Conservation (phyloP, 2,888 invertebrate genomes). For the Perizoma flavofasciatum region DNA sequence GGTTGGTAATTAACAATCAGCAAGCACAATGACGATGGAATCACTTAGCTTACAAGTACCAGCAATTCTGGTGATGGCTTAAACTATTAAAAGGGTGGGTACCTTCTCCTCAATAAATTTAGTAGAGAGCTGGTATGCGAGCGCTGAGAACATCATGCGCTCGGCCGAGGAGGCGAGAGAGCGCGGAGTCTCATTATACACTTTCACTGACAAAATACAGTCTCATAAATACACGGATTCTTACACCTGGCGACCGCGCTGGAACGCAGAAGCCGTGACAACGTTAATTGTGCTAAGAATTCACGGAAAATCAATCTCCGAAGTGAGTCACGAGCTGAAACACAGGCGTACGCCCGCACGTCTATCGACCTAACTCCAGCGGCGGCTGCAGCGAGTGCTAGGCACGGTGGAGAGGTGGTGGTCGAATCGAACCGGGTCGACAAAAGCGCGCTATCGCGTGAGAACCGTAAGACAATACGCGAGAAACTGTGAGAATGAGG, state of each 20-base stretch:
- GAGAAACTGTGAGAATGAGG: conserved; percentile 82
- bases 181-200: conserved; percentile 55
- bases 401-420: conserved; percentile 35
- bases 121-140: conserved; percentile 74
- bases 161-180: conserved; percentile 50
- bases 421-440: conserved; percentile 50
- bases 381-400: conserved; percentile 15
- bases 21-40: conserved; percentile 27
- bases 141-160: conserved; percentile 69
- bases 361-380: conserved; percentile 53
- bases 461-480: conserved; percentile 75
- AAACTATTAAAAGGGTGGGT: conserved; percentile 20
- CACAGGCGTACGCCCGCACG: conserved; percentile 38
- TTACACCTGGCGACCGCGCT: conserved; percentile 28
- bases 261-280: conserved; percentile 35
- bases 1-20: conserved; percentile 22
- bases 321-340: conserved; percentile 55
- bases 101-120: conserved; percentile 76
- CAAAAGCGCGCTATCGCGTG: conserved; percentile 65
- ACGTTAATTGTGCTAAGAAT: conserved; percentile 43
- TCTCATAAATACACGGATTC: conserved; percentile 27
- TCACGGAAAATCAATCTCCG: conserved; percentile 54
- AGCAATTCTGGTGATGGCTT: conserved; percentile 14
- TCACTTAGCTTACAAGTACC: conserved; percentile 3
- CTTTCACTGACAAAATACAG: conserved; percentile 31